Conservation (phyloP, 2,797 vertebrate species). For the Molossus molossus region DNA sequence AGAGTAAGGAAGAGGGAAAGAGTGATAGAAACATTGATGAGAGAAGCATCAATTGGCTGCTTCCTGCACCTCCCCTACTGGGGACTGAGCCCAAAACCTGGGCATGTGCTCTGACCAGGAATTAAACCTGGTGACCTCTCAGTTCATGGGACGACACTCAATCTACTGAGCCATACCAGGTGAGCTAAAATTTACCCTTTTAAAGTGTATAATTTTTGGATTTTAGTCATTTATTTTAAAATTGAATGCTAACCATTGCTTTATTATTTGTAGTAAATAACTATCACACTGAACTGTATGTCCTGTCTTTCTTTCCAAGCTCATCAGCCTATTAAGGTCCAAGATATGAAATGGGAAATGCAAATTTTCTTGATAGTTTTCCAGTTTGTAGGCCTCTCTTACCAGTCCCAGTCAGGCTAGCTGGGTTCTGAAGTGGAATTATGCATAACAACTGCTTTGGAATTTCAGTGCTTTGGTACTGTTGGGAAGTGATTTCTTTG, state of each 20-base stretch:
- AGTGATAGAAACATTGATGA: too few relatives aligned
- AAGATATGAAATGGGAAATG: neutral
- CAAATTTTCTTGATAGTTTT: slow-evolving; percentile 8
- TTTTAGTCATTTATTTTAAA: slow-evolving; percentile 66
- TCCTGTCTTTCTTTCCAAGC: neutral
- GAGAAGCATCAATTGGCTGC: too few relatives aligned
- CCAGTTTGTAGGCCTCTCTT: slow-evolving; percentile 10
- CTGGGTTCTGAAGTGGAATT: slow-evolving; percentile 76
- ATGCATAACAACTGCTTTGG: slow-evolving; percentile 83
- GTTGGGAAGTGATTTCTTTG: slow-evolving; percentile 69
- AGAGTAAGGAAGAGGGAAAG: too few relatives aligned
- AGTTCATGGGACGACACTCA: too few relatives aligned
- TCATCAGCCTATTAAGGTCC: neutral
- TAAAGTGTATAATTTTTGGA: neutral
- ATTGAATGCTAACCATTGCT: neutral
- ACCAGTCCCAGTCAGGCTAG: neutral
- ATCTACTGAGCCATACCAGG: too few relatives aligned
- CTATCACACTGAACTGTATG: neutral
- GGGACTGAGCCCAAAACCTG: too few relatives aligned
- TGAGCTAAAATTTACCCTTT: neutral
- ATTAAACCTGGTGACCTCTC: too few relatives aligned
- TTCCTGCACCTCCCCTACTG: too few relatives aligned
- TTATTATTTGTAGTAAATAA: slow-evolving; percentile 16
- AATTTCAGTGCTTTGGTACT: slow-evolving; percentile 77
- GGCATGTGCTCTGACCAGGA: too few relatives aligned